Base-by-base conservation (phyloP, 2,113 vertebrate species). In the Nipponia nippon region DNA sequence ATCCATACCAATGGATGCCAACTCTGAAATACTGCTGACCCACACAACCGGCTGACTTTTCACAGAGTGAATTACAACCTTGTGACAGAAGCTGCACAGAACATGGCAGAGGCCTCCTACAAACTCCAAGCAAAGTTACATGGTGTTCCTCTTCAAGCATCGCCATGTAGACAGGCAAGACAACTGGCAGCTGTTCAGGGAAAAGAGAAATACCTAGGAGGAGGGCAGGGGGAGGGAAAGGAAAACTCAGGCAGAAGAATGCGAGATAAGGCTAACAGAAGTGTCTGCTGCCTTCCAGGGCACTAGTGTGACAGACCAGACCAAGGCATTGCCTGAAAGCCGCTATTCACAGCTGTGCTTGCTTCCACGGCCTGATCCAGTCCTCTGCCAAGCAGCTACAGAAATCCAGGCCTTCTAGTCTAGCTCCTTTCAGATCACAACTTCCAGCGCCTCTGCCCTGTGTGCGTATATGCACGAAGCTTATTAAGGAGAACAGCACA, bases 401-500 rank as follows among this genome's bases (percentile, higher is more conserved):
- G 40, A 40, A 84, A 59, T 14, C 11, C 84, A 76, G 15, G 13
- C 9, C 42, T 80, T 32, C 42, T 10, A n/a, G 6, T 7, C 20
- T 81, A 34, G 38, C 44, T 85, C 77, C 30, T 69, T 75, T 49
- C 3, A 5, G 75, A 50, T 22, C 5, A 2, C 50, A 90, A 11
- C 34, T 56, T 12, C 27, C 65, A 78, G 61, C 2, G 4, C 36
- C 55, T 62, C 36, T 49, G 53, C 70, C 55, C 40, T 40, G 15
- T 8, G 11, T 17, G 8, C 7, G 30, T 38, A 47, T 25, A 47
- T 25, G 32, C 2, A 6, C 12, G 58, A 67, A 73, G 83, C n/a
- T 93, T 92, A 89, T 58, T 95, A 75, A 94, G 95, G 88, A 97
- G 92, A 84, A 88, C 94, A 95, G 79, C 90, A 92, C 95, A 96